These are phyloP conservation scores for Varecia variegata DNA, from an alignment of 2,797 vertebrate genomes.

Conservation along the genomic window DNA sequence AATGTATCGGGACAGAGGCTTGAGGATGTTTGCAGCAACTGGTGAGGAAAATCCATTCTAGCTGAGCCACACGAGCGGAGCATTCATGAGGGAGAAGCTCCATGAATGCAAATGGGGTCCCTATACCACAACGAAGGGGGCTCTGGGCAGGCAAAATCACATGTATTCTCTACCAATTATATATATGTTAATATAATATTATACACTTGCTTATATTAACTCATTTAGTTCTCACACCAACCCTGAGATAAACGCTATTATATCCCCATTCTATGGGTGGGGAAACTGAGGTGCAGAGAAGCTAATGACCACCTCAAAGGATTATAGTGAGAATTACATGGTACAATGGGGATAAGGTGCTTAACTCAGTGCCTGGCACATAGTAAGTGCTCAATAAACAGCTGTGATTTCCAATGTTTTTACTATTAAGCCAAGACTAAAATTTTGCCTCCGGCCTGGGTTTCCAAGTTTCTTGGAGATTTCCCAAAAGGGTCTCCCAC, in stretches of 20 bases:
- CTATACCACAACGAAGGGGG: neutral
- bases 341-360: neutral
- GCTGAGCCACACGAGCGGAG: neutral
- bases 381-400: neutral
- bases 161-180: neutral
- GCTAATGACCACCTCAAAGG: neutral
- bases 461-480: neutral
- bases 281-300: neutral
- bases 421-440: neutral
- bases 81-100: neutral
- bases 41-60: neutral
- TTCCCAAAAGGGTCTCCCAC: neutral
- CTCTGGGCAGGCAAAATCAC: neutral
- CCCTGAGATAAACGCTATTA: neutral
- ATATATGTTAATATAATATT: neutral
- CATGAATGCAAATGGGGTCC: neutral
- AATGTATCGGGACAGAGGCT: rapidly evolving
- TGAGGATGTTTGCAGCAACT: neutral
- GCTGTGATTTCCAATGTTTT: neutral
- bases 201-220: neutral
- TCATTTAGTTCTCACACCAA: neutral
- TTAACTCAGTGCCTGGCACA: neutral
- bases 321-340: neutral
- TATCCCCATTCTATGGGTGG: neutral
- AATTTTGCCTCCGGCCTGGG: neutral